Evolutionary conservation across 2,797 vertebrate species (phyloP), one percentile per base, ranked within the genome.

Genomic region (Ceyx erithaca): DNA sequence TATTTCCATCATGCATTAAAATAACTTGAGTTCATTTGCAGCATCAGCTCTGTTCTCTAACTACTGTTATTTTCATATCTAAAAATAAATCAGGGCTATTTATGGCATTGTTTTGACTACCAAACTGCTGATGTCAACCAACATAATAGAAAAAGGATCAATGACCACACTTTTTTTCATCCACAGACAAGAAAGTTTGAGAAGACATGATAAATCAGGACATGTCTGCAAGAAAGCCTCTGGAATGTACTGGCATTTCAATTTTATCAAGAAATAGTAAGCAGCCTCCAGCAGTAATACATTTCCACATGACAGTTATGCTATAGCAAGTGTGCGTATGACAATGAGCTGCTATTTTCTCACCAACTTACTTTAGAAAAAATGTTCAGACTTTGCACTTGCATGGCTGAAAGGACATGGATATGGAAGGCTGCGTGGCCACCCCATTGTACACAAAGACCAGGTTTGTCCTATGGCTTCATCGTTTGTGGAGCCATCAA

Each of bases 181-280:
- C 93, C 26, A 10, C 76, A 94, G 17, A 31, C 46, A 89, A 92
- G 83, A 84, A 96, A 89, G 93, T 69, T 89, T 97, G 93, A 79
- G 94, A 94, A 81, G 87, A 93, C 43, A 87, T 95, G 89, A 97
- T 95, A 97, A 97, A 97, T 90, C 58, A 96, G 95, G 90, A 92
- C 97, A 49, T 80, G 37, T 90, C 68, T 80, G 79, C 76, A 85
- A 89, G 71, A 82, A 85, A 92, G 49, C 61, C 51, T 61, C 68
- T 68, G 64, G 30, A 95, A 80, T 20, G 14, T 17, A 58, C 52
- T 62, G 62, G 69, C 54, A 85, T 85, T 90, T 92, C 54, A 57
- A 75, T 87, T 90, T 87, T 78, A 93, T 85, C 73, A 89, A 35
- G 33, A 94, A 92, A 90, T 80, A 85, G 80, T 66, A 85, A 90